A percentile compares a stretch with the other conserved stretches of the same genome.
phyloP scores from a whole-genome alignment of 2,797 vertebrate species.

The Melopsittacus undulatus region DNA sequence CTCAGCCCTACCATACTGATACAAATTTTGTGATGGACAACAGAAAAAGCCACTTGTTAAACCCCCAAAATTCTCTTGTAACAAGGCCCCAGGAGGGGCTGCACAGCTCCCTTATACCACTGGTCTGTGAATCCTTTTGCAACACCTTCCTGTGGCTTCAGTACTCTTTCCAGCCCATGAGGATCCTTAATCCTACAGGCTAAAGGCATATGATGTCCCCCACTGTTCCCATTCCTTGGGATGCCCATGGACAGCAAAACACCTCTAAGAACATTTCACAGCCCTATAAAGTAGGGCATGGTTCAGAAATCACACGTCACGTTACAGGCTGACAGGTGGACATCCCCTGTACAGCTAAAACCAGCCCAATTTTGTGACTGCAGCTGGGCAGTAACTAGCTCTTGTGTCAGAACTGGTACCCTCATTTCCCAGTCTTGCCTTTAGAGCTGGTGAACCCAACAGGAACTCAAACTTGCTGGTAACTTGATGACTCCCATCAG shows the following conservation, averaged over 20 bases:
- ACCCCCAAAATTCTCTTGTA: not conserved
- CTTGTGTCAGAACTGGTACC: not conserved
- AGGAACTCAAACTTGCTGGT: not conserved
- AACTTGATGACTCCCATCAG: not conserved
- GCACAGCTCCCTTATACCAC: not conserved
- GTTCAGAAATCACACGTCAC: not conserved
- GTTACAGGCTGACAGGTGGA: not conserved
- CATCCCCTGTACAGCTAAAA: not conserved
- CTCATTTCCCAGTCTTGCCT: not conserved
- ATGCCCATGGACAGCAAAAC: not conserved
- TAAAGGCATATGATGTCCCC: not conserved
- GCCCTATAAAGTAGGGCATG: accelerated
- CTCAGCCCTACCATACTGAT: not conserved
- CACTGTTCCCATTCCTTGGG: not conserved
- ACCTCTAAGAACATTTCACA: not conserved
- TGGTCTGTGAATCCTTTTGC: not conserved
- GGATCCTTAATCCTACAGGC: not conserved
- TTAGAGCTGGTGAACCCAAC: not conserved
- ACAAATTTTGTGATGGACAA: not conserved
- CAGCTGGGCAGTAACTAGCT: not conserved
- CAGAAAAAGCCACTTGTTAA: not conserved
- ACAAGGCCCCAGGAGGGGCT: not conserved
- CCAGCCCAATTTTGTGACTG: not conserved
- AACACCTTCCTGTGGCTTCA: not conserved
- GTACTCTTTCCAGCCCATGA: not conserved